These are phyloP conservation scores for Naja naja DNA, from an alignment of 2,113 vertebrate species.

Conservation along the genomic window DNA sequence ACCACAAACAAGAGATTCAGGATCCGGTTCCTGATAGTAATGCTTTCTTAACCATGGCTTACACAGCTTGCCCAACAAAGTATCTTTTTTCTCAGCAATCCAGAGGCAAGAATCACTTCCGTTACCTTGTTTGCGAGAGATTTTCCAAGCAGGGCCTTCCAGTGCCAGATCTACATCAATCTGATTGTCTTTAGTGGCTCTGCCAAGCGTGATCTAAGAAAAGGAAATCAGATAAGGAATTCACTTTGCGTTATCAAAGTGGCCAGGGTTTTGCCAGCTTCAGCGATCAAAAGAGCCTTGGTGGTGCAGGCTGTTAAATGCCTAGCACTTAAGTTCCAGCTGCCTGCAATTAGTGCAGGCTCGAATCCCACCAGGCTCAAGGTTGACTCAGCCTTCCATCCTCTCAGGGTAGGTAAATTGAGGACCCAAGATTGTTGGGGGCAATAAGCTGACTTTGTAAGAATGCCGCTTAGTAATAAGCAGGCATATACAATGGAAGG, in stretches of 20 bases:
- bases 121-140: conserved; percentile 92
- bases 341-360: too few species aligned
- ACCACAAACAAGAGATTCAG: background rate
- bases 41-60: background rate
- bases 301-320: too few species aligned
- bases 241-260: background rate
- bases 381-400: too few species aligned
- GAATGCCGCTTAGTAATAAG: too few species aligned
- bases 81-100: background rate
- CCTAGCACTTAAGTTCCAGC: too few species aligned
- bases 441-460: too few species aligned
- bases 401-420: too few species aligned
- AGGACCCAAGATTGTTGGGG: too few species aligned
- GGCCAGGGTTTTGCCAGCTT: background rate
- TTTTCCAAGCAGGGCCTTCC: conserved; percentile 95
- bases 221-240: background rate
- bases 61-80: background rate
- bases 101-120: too few species aligned
- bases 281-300: background rate
- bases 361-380: too few species aligned
- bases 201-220: conserved; percentile 86
- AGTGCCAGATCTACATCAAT: conserved; percentile 92
- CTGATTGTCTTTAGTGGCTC: conserved; percentile 95
- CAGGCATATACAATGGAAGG: too few species aligned
- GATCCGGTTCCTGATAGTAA: too few species aligned